Evolutionary conservation across 1,140 invertebrate genomes (phyloP), one percentile per base, ranked within the genome.

Genomic region (Pseudomyrmex dendroicus): DNA sequence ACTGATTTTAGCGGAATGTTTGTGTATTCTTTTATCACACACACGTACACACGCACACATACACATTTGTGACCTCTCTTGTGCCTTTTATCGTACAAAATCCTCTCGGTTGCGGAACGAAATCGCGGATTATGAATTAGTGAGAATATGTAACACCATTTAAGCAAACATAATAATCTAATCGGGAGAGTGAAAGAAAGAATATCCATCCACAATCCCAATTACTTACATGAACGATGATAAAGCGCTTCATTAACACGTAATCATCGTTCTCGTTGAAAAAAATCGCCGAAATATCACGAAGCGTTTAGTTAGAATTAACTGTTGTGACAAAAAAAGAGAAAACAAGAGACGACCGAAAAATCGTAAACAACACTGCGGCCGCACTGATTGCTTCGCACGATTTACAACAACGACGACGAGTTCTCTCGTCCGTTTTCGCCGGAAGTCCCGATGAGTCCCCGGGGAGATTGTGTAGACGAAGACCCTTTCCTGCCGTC

Each of bases 361-460:
- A 61, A 72, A 57, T 80, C 54, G 66, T 80, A 70, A 80, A 59
- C 35, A 35, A 35, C 44, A 59, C 2, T 25, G 62, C 46, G 72
- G 72, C 73, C 57, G 56, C 73, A 64, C 67, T 72, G 70, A 84
- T 86, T 62, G 73, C 7, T 10, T 52, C 67, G 63, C 63, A 70
- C 35, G 10, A 87, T 88, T 87, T 88, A 88, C 48, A 84, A 73
- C 22, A 20, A 5, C 17, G 50, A 46, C n/a, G 73, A 78, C 61
- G 44, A 61, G 59, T 56, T 86, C 48, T 4, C 5, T 52, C 57
- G 61, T 84, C 62, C 66, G 84, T 61, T 46, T 82, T 73, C 86
- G 84, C 86, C 92, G 91, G 91, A 92, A 92, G 91, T 91, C 74
- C 73, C 85, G 85, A 91, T 86, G 91, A 84, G 78, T 91, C 92